A percentile compares a stretch with the other conserved stretches of the same genome.
Conservation (phyloP, 2,797 vertebrate genomes). For the Amblyraja radiata region DNA sequence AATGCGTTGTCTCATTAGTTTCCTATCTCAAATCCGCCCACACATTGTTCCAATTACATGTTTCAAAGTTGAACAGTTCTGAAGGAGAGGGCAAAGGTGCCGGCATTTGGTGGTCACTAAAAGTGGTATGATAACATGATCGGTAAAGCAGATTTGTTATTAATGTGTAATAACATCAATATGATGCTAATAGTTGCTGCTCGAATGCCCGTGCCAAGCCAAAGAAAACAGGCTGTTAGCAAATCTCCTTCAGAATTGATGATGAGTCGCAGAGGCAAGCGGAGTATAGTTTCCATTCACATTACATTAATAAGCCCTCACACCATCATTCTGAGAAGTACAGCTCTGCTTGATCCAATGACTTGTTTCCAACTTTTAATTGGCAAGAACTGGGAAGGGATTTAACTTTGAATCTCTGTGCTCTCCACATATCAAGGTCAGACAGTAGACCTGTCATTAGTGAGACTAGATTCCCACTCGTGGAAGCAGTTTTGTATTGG, state of each 20-base stretch:
- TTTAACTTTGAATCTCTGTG: not conserved
- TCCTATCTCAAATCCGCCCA: not conserved
- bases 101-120: not conserved
- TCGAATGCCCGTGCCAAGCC: not conserved
- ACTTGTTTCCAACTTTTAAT: not conserved
- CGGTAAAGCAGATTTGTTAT: not conserved
- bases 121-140: not conserved
- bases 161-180: not conserved
- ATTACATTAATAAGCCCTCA: not conserved
- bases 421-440: not conserved
- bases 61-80: no score
- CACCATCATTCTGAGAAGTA: not conserved
- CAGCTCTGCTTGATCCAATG: not conserved
- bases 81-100: not conserved
- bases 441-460: not conserved
- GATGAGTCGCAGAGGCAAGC: not conserved
- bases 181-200: no score
- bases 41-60: not conserved
- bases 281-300: not conserved
- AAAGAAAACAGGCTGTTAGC: not conserved
- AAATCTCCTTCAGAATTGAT: not conserved
- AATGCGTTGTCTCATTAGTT: slow-evolving; percentile 4
- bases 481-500: not conserved
- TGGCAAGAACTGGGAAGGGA: not conserved
- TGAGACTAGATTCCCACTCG: not conserved